Base-by-base conservation (phyloP, 2,888 invertebrate species). In the Macrophya alboannulata region DNA sequence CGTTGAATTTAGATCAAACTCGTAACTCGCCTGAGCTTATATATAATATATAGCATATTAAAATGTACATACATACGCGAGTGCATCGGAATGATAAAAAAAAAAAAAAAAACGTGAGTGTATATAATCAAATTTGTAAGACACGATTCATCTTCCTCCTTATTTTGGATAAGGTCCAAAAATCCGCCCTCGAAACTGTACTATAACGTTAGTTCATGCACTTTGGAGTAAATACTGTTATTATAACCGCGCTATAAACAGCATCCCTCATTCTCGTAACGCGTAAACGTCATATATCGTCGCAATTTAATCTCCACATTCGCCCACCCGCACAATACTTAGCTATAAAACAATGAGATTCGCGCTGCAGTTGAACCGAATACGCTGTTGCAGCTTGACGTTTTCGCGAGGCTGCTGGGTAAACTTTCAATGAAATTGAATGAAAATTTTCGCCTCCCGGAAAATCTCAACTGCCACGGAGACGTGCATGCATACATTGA, bases 361-460 rank as follows among this genome's bases (percentile, higher is more conserved):
- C 8, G 21, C 12, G 10, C 62, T 25, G 10, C 62, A 12, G 62
- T 62, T 25, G 10, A 62, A 62, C 25, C 9, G 15, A 15, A 43
- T 72, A n/a, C n/a, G n/a, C 3, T 31, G 31, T 31, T 31, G 31
- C 31, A 31, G 71, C 37, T 25, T 40, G 37, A 40, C 71, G 37
- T 71, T 71, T 71, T 15, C 17, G 12, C 40, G 71, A 31, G 31
- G 31, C 6, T 2, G 17, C 62, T 9, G 21, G 21, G 6, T 40
- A n/a, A 72, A 72, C 37, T 72, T 72, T 72, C n/a, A 72, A 72
- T 72, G 37, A 45, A 76, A 76, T 76, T 76, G 51, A 76, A 76
- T 76, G 48, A 76, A 76, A 76, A 76, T 76, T 76, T 76, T 48
- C 31, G 15, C 25, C 25, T 17, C 17, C 31, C 3, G 25, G 17